phyloP scores from a whole-genome alignment of 2,113 vertebrate genomes.

The Felis catus region F.catus_Fca126_mat1.0 CM031420.1:115101501-115102000 shows the following conservation, averaged over 20 bases:
- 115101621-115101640: neutral
- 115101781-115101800: neutral
- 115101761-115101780: neutral
- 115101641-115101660: neutral
- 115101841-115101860: neutral
- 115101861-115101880: neutral
- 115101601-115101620: neutral
- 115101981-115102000: neutral
- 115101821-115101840: neutral
- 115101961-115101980: neutral
- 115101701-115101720: neutral
- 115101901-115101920: neutral
- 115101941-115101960: neutral
- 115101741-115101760: neutral
- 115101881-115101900: neutral
- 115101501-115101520: neutral
- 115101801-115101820: neutral
- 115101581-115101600: neutral
- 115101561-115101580: neutral
- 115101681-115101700: neutral
- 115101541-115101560: neutral
- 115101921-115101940: neutral
- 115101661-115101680: neutral
- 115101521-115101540: neutral
- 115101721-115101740: neutral